Evolutionary conservation across 2,888 invertebrate genomes (phyloP).

Genomic region (Zygothrica quintamaculata): DNA sequence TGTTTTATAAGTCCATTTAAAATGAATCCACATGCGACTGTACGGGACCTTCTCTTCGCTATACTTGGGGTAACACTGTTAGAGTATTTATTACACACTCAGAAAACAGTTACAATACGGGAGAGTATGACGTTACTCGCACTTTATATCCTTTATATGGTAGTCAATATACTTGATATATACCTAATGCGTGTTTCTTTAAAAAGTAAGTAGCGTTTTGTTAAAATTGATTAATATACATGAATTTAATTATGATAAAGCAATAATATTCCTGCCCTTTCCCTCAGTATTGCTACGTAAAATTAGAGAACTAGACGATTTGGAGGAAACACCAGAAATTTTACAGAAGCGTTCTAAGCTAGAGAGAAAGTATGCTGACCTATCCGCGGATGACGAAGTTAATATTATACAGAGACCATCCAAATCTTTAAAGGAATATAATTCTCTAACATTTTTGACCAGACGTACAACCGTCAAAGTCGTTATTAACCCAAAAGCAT

Average conservation of each 20-base stretch:
- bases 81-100: constrained; percentile 1
- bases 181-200: constrained; percentile 16
- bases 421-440: too few relatives aligned
- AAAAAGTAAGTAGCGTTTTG: constrained; percentile 19
- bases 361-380: background rate
- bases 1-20: constrained; percentile 39
- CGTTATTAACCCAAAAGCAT: too few relatives aligned
- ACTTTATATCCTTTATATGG: constrained; percentile 24
- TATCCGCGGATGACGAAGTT: constrained; percentile 13
- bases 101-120: fast-evolving
- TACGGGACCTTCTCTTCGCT: constrained; percentile 40
- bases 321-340: background rate
- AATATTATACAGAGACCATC: constrained; percentile 20
- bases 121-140: constrained; percentile 4
- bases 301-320: background rate
- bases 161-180: constrained; percentile 33
- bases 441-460: constrained; percentile 18
- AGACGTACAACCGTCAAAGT: too few relatives aligned
- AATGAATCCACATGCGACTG: constrained; percentile 31
- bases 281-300: constrained; percentile 11
- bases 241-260: too few relatives aligned
- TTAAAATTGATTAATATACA: too few relatives aligned
- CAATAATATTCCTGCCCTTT: too few relatives aligned
- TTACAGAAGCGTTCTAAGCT: background rate
- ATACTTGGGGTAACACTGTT: constrained; percentile 21